Conservation (phyloP, 2,888 invertebrate species). For the Steinernema carpocapsae region DNA sequence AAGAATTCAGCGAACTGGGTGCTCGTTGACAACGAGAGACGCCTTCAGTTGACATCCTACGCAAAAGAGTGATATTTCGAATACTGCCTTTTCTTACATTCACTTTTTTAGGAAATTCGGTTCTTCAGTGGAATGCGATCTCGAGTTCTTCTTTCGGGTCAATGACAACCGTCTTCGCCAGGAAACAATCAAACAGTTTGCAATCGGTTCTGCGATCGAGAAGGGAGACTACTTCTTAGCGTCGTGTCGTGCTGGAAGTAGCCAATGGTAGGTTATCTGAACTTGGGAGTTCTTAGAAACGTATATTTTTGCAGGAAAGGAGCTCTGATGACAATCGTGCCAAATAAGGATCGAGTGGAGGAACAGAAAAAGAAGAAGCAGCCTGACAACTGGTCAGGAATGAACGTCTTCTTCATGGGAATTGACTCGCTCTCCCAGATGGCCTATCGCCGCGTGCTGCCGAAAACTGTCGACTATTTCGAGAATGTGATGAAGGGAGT, state of each 20-base stretch:
- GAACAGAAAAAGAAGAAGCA: constrained; percentile 30
- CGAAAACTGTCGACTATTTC: constrained; percentile 79
- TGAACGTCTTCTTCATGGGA: constrained; percentile 73
- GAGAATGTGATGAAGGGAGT: constrained; percentile 51
- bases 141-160: constrained; percentile 43
- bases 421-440: constrained; percentile 86
- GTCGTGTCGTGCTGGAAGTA: constrained; percentile 37
- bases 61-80: constrained; percentile 39
- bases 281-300: background rate
- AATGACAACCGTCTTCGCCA: constrained; percentile 42
- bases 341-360: constrained; percentile 16
- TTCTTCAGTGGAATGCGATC: constrained; percentile 37
- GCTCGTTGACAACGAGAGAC: constrained; percentile 54
- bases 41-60: constrained; percentile 49
- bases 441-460: constrained; percentile 80
- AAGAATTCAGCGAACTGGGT: constrained; percentile 54
- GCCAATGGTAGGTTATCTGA: constrained; percentile 38
- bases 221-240: constrained; percentile 43
- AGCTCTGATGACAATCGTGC: constrained; percentile 45
- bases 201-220: constrained; percentile 44
- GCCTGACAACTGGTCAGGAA: constrained; percentile 35
- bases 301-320: constrained; percentile 41
- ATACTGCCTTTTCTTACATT: background rate
- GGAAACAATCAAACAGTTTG: constrained; percentile 37
- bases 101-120: constrained; percentile 2